Evolutionary conservation across 2,797 vertebrate genomes (phyloP).

Genomic region (Syngnathus acus): DNA sequence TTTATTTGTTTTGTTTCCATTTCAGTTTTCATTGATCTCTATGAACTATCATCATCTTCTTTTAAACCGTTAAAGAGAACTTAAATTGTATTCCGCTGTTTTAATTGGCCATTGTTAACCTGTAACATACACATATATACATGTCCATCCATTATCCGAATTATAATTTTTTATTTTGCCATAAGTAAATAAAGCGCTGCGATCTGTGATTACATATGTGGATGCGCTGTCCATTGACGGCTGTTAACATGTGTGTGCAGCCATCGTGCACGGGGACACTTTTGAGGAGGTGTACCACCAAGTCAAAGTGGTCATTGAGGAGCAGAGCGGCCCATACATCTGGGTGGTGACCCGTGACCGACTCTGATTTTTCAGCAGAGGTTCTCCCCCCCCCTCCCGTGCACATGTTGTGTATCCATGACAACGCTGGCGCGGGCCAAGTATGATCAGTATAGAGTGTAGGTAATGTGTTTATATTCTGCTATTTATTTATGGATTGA

Average conservation of each 20-base stretch:
- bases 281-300: conserved; percentile 87
- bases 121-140: no score
- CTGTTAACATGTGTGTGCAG: conserved; percentile 35
- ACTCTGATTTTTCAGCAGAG: conserved; percentile 42
- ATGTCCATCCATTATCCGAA: no score
- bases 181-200: no score
- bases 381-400: background rate
- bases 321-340: conserved; percentile 85
- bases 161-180: no score
- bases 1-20: no score
- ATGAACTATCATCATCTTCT: no score
- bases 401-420: conserved; percentile 17
- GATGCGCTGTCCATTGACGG: no score
- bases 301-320: conserved; percentile 80
- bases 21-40: no score
- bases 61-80: no score
- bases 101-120: no score
- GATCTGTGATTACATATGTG: no score
- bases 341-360: conserved; percentile 78
- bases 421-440: background rate
- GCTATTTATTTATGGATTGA: conserved; percentile 45
- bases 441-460: conserved; percentile 35
- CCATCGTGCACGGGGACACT: conserved; percentile 84
- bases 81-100: no score
- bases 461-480: conserved; percentile 43